A percentile compares a stretch with the other conserved stretches of the same genome.
These are phyloP conservation scores for Caenorhabditis japonica DNA, from an alignment of 2,888 invertebrate species.

Conservation along the genomic window DNA sequence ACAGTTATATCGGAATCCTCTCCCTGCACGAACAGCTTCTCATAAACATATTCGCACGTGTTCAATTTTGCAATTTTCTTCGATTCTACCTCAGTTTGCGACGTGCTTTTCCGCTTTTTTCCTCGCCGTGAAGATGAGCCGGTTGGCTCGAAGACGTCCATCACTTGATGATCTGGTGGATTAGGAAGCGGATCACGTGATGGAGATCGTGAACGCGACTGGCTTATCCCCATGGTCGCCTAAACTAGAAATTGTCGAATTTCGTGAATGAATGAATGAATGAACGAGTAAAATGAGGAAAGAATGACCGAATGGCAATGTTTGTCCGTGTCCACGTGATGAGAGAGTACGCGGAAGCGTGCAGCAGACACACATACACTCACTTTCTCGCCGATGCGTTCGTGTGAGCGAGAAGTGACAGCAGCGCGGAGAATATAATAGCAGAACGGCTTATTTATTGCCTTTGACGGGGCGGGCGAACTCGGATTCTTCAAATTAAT, in stretches of 20 bases:
- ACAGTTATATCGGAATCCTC: constrained; percentile 86
- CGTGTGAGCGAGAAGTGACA: constrained; percentile 5
- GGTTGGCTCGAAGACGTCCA: constrained; percentile 24
- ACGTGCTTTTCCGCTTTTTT: constrained; percentile 16
- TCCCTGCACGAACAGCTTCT: constrained; percentile 81
- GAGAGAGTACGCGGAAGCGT: constrained; percentile 2
- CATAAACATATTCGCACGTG: constrained; percentile 86
- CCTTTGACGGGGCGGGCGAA: too few species aligned
- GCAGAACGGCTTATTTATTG: too few species aligned
- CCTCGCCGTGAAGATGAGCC: constrained; percentile 2
- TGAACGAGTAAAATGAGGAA: neutral
- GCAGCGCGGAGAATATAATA: neutral
- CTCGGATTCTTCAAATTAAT: too few species aligned
- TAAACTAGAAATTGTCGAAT: neutral
- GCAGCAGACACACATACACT: constrained; percentile 14
- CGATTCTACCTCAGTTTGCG: constrained; percentile 6
- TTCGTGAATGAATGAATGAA: neutral
- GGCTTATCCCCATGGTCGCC: constrained; percentile 17
- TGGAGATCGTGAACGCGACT: constrained; percentile 13
- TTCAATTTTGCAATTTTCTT: constrained; percentile 79
- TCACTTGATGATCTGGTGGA: constrained; percentile 22
- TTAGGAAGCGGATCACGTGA: constrained; percentile 26
- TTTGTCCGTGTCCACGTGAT: constrained; percentile 5
- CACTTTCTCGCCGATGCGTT: neutral
- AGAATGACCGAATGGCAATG: neutral